phyloP scores from a whole-genome alignment of 2,113 vertebrate genomes.

The Grammomys dolichurus region DNA sequence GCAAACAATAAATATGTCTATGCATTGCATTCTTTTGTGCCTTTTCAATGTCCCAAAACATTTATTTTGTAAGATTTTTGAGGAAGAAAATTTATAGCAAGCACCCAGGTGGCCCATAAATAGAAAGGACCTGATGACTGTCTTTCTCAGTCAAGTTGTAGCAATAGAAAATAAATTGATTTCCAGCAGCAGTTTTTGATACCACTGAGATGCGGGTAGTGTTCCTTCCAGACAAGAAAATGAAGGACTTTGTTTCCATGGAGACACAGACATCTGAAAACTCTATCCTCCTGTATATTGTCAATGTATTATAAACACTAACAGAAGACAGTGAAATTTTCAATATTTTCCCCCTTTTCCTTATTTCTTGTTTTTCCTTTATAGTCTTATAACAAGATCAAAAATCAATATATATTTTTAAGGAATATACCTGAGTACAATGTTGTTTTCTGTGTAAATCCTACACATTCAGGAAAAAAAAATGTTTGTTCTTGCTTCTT shows the following conservation, averaged over 20 bases:
- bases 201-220: background rate
- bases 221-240: slow-evolving; percentile 29
- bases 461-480: background rate
- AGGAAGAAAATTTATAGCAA: background rate
- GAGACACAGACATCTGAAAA: slow-evolving; percentile 41
- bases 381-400: background rate
- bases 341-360: background rate
- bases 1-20: background rate
- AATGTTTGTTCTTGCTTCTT: background rate
- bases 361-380: background rate
- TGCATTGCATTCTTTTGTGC: background rate
- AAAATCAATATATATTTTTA: slow-evolving; percentile 15
- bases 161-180: slow-evolving; percentile 51
- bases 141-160: slow-evolving; percentile 45
- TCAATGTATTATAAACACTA: slow-evolving; percentile 40
- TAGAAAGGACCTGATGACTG: background rate
- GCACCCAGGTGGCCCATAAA: background rate
- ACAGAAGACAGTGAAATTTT: background rate
- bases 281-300: background rate
- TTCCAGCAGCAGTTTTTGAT: slow-evolving; percentile 52
- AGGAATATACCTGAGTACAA: background rate
- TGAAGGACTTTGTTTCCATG: slow-evolving; percentile 48
- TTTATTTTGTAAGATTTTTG: background rate
- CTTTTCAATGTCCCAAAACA: background rate
- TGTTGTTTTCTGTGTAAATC: background rate